Base-by-base conservation (phyloP, 2,113 vertebrate species). In the Strix uralensis region DNA sequence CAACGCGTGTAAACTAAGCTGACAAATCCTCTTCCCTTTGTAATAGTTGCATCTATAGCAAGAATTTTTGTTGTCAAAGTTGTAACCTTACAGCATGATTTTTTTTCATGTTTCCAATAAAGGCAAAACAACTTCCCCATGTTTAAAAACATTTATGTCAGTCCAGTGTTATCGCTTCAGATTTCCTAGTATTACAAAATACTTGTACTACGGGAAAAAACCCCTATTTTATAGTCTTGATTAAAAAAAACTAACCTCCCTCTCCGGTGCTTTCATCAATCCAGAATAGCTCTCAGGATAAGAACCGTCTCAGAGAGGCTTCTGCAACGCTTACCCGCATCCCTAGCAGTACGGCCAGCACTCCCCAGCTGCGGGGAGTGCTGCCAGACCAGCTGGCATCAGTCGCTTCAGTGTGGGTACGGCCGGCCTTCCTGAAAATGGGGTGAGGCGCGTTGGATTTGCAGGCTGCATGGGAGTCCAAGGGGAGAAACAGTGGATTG, bases 401-500 rank as follows among this genome's bases (percentile, higher is more conserved):
- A 1, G 21, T 18, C 0, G 0, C 40, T 65, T 29, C 0, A 0
- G 19, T 38, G 32, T 38, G 85, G 52, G 38, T 51, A 52, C 0
- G 0, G 32, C 46, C 71, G 44, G 22, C 54, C 38, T 51, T 90
- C 70, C 62, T 34, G 58, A 10, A 62, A 70, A 29, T 1, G 12
- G 69, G 13, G 11, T 20, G 62, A 79, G 58, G 22, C 1, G 0
- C 0, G 0, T 5, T 19, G 52, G 40, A n/a, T 61, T 36, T 88
- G 62, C 61, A 75, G 38, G 32, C 30, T 21, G 22, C 15, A 3
- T 10, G 36, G 20, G 27, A 86, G 42, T 29, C 22, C 6, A 58
- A 51, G 30, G 14, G 16, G 65, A 66, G 40, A 74, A 75, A 49
- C 5, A 1, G 0, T 11, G 36, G 79, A 25, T 34, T 52, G 59